These are phyloP conservation scores for Sardina pilchardus DNA, from an alignment of 2,113 vertebrate species.

Conservation along the genomic window DNA sequence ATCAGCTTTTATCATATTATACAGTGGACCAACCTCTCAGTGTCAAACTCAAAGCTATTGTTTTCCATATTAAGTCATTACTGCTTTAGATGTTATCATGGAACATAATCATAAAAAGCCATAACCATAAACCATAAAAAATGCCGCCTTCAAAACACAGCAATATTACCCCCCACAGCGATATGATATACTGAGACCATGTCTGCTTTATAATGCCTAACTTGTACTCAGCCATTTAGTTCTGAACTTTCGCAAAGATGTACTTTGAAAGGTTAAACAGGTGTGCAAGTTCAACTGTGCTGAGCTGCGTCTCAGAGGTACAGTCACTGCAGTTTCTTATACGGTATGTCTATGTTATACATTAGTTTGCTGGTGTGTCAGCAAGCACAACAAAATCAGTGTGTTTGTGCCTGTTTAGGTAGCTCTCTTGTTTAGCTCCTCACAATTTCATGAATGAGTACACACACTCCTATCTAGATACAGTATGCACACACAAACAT, in stretches of 20 bases:
- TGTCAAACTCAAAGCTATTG: background rate
- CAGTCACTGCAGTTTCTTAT: no score
- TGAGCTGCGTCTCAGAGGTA: background rate
- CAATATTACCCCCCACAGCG: background rate
- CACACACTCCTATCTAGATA: background rate
- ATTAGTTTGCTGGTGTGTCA: background rate
- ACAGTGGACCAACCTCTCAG: background rate
- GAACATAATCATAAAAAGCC: no score
- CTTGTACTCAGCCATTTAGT: background rate
- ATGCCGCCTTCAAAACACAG: background rate
- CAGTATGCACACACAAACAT: background rate
- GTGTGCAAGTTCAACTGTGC: background rate
- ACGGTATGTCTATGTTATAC: background rate
- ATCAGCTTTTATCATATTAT: background rate
- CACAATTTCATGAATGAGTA: background rate
- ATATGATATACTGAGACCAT: background rate
- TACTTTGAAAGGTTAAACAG: background rate
- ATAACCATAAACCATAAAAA: background rate
- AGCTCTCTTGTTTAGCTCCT: no score
- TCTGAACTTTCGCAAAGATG: background rate
- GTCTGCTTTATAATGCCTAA: background rate
- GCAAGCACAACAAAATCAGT: background rate
- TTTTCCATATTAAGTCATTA: no score
- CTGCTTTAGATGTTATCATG: no score
- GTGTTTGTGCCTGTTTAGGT: background rate